Evolutionary conservation across 2,797 vertebrate species (phyloP).

Genomic region (Miichthys miiuy): DNA sequence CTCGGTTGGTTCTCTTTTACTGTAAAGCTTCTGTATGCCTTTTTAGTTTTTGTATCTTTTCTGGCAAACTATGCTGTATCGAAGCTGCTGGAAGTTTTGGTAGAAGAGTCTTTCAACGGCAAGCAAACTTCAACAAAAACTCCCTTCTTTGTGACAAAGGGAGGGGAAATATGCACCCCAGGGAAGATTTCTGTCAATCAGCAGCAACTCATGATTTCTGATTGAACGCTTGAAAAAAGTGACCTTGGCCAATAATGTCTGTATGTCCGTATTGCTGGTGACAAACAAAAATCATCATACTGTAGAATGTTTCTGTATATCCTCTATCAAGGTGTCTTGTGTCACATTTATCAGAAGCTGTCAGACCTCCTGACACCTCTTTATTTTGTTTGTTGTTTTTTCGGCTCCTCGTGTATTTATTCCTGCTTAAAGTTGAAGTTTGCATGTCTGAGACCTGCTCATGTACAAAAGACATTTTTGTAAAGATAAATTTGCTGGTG

Average conservation of each 20-base stretch:
- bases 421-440: constrained; percentile 69
- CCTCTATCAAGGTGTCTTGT: constrained; percentile 36
- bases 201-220: constrained; percentile 63
- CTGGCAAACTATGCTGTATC: constrained; percentile 62
- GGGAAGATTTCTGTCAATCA: constrained; percentile 40
- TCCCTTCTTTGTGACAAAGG: constrained; percentile 10
- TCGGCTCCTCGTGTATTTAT: constrained; percentile 65
- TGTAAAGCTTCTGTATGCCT: constrained; percentile 75
- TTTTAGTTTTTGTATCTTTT: constrained; percentile 59
- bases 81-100: constrained; percentile 62
- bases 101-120: constrained; percentile 39
- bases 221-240: constrained; percentile 73
- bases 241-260: constrained; percentile 80
- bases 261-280: constrained; percentile 59
- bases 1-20: constrained; percentile 55
- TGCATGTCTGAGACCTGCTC: constrained; percentile 75
- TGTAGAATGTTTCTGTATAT: constrained; percentile 63
- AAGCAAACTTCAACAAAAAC: constrained; percentile 55
- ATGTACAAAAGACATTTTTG: constrained; percentile 52
- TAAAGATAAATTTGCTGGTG: constrained; percentile 41
- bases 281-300: constrained; percentile 46
- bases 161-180: constrained; percentile 53
- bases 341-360: constrained; percentile 46
- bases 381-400: constrained; percentile 9
- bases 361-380: constrained; percentile 25